Evolutionary conservation across 2,797 vertebrate genomes (phyloP), one percentile per base, ranked within the genome.

Genomic region (Dendrocincla fuliginosa): DNA sequence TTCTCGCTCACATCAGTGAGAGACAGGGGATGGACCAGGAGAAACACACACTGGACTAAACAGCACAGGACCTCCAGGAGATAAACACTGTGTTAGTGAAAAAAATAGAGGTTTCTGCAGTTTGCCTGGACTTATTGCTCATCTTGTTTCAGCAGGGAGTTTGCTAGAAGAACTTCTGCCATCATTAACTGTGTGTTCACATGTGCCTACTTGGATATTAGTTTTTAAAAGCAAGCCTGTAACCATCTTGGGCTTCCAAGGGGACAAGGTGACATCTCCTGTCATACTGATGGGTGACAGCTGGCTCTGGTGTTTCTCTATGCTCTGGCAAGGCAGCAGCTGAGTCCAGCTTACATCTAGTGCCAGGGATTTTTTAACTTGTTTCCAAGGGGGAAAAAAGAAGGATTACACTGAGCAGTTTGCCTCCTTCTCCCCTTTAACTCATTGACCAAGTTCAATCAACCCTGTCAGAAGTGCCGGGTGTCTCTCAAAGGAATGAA

Each of bases 141-240:
- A 9, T 42, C 19, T 47, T 55, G 28, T 71, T 75, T 55, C 28
- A 65, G 17, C 42, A n/a, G 10, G 27, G 33, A 84, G 27, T 20
- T 78, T 90, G 23, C 49, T 77, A 56, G n/a, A 83, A 86, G 41
- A 88, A 24, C 27, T 53, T 77, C 65, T 84, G 42, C 27, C 35
- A 5, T 46, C 2, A 0, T 78, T 57, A 68, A 32, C 56, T 60
- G 7, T 8, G 18, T 77, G 18, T 70, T 85, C 68, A 70, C 33
- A 28, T 8, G 19, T 80, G 20, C 41, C 52, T 89, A 33, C 28
- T 60, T 81, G 73, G 41, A 46, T 42, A 32, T 37, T 53, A 13
- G 49, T 64, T 57, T 68, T 77, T 28, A 13, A 68, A 91, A 94
- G 24, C 30, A 67, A 88, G 18, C 8, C 65, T 80, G 16, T 56